These are phyloP conservation scores for Choristoneura fumiferana DNA, from an alignment of 1,140 invertebrate genomes.

Conservation along the genomic window DNA sequence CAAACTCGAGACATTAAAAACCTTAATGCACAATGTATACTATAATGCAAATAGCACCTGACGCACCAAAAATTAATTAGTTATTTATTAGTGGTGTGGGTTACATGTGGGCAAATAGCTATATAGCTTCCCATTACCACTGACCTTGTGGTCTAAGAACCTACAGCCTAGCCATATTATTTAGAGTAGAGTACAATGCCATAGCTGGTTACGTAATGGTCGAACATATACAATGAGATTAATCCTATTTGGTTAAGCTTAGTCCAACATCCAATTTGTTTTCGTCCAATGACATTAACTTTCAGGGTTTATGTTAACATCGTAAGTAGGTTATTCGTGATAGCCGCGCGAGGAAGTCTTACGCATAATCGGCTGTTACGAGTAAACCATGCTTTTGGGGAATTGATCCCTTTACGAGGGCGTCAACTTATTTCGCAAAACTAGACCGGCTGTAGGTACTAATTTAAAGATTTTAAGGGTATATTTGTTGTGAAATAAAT, in stretches of 20 bases:
- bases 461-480: background rate
- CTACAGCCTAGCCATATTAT: too few species aligned
- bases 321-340: constrained; percentile 10
- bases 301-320: constrained; percentile 4
- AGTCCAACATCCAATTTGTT: constrained; percentile 17
- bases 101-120: too few species aligned
- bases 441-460: background rate
- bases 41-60: too few species aligned
- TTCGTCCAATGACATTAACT: constrained; percentile 10
- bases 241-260: constrained; percentile 14
- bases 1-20: too few species aligned
- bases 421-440: constrained; percentile 11
- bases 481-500: background rate
- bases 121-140: too few species aligned
- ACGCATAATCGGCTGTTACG: constrained; percentile 14
- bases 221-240: background rate
- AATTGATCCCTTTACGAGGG: constrained; percentile 11
- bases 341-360: constrained; percentile 11
- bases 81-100: too few species aligned
- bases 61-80: too few species aligned
- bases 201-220: too few species aligned
- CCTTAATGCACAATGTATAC: too few species aligned
- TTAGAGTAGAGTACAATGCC: too few species aligned
- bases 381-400: constrained; percentile 14
- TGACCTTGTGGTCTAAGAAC: too few species aligned